phyloP scores from a whole-genome alignment of 2,113 vertebrate genomes.

The Pterocles gutturalis region DNA sequence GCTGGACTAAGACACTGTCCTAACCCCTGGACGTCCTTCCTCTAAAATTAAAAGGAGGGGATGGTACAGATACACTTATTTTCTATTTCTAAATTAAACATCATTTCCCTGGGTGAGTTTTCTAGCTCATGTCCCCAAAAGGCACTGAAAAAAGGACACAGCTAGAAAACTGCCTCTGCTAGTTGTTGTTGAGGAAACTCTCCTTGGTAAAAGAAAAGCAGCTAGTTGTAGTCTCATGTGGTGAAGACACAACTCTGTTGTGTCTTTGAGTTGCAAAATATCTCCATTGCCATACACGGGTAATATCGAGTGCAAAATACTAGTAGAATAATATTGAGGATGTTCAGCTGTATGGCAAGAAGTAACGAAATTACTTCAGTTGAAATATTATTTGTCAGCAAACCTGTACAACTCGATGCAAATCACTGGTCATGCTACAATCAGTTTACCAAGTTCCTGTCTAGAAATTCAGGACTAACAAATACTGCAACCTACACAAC shows the following conservation, averaged over 20 bases:
- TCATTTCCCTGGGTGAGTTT: neutral
- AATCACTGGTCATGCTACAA: neutral
- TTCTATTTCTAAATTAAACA: neutral
- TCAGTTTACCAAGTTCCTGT: neutral
- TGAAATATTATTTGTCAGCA: neutral
- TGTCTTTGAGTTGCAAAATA: neutral
- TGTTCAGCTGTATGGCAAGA: neutral
- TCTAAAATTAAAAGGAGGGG: neutral
- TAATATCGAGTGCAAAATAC: neutral
- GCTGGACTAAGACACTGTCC: neutral
- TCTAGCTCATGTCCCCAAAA: neutral
- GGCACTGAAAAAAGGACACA: neutral
- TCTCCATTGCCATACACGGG: neutral
- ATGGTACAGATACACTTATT: neutral
- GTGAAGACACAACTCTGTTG: neutral
- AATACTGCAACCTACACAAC: neutral
- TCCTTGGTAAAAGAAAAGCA: neutral
- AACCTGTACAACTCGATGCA: neutral
- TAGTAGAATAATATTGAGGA: neutral
- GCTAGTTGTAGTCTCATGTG: accelerated
- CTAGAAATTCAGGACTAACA: neutral
- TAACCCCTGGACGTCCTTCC: neutral
- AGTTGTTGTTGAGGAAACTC: neutral
- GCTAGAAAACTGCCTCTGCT: neutral
- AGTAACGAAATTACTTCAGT: neutral